Percentiles rank a stretch among this genome's conserved stretches.
Evolutionary conservation across 2,113 vertebrate genomes (phyloP).

Genomic region (Solea senegalensis): DNA sequence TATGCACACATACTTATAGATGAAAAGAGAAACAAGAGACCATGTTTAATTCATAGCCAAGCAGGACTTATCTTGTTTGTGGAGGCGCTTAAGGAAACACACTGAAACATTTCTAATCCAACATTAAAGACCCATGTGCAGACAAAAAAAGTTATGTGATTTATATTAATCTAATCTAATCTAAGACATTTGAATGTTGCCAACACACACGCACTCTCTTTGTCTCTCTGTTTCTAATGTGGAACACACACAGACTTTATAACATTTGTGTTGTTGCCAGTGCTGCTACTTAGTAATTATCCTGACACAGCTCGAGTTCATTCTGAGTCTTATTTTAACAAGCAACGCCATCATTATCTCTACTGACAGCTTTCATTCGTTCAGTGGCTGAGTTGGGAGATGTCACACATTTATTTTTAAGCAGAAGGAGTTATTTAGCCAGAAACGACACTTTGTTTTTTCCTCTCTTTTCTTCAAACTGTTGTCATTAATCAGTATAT

Average conservation of each 20-base stretch:
- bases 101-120: not conserved
- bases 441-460: too few species aligned
- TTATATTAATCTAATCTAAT: too few species aligned
- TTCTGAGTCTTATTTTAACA: not conserved
- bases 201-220: not conserved
- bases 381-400: not conserved
- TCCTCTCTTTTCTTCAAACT: too few species aligned
- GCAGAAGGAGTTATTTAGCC: too few species aligned
- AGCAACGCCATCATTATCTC: not conserved
- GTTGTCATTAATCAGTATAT: too few species aligned
- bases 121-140: conserved; percentile 10
- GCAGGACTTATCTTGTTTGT: not conserved
- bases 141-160: not conserved
- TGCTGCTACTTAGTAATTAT: too few species aligned
- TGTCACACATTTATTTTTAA: too few species aligned
- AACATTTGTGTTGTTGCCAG: too few species aligned
- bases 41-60: not conserved
- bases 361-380: not conserved
- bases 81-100: not conserved
- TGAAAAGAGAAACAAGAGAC: not conserved
- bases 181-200: not conserved
- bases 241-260: conserved; percentile 6
- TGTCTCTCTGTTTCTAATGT: not conserved
- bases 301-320: too few species aligned
- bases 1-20: conserved; percentile 8